Evolutionary conservation across 30 jellyfish, hydroid and myxozoan species (phyloP), one percentile per base, ranked within the genome.

Genomic region (Catostylus mosaicus): DNA sequence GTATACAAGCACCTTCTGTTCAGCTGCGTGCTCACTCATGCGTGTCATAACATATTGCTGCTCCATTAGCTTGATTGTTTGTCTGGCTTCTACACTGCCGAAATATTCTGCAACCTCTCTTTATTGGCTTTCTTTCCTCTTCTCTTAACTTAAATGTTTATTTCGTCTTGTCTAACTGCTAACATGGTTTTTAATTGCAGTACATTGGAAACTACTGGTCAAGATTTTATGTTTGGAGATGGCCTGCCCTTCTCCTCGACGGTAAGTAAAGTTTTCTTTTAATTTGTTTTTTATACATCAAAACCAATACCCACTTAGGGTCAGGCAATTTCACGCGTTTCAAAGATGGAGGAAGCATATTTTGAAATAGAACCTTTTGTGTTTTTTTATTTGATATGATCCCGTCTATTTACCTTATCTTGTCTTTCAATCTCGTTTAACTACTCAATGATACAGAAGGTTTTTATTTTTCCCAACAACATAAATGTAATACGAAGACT

Each of bases 221-320:
- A 77, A 51, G 96, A 86, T 38, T 65, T 65, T 30, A 86, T 86
- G 86, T 75, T 75, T 48, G 64, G 64, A 16, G 96, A 86, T 12
- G 68, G 82, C 35, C 65, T 50, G 33, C 81, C 95, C 34, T 72
- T 83, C 38, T 50, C 94, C 32, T 38, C 87, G 24, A 83, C 94
- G 75, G 94, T 83, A 63, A 27, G 60, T 80, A 5, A 7, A 40
- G 54, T 40, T 40, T 40, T 40, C 14, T n/a, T n/a, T n/a, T n/a
- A n/a, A n/a, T n/a, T n/a, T n/a, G n/a, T n/a, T n/a, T n/a, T n/a
- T n/a, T n/a, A n/a, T n/a, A n/a, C n/a, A n/a, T n/a, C n/a, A n/a
- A n/a, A n/a, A n/a, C n/a, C n/a, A n/a, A n/a, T n/a, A n/a, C n/a
- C n/a, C n/a, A n/a, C n/a, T n/a, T n/a, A n/a, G n/a, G n/a, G n/a